A percentile compares a stretch with the other conserved stretches of the same genome.
phyloP scores from a whole-genome alignment of 2,797 vertebrate genomes.

The Cossypha caffra region DNA sequence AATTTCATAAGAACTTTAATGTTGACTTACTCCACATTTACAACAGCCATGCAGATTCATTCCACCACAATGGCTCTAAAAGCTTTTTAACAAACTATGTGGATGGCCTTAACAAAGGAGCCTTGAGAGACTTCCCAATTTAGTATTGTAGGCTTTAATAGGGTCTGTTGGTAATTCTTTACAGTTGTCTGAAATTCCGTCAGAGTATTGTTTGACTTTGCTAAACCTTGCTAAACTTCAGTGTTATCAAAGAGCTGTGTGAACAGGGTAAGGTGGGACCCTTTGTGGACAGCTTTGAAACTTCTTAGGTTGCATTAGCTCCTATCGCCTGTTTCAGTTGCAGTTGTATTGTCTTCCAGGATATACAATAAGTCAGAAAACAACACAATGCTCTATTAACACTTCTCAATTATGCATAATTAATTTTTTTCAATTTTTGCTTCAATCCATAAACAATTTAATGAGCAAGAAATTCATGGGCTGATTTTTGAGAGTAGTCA shows the following conservation, averaged over 20 bases:
- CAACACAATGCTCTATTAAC: neutral
- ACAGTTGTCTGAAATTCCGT: neutral
- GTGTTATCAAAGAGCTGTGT: neutral
- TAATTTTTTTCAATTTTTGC: neutral
- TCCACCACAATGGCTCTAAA: constrained; percentile 6
- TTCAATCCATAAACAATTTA: neutral
- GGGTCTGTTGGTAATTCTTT: neutral
- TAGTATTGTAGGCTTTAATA: neutral
- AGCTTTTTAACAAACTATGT: constrained; percentile 52
- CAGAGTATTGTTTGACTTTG: neutral
- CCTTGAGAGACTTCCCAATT: neutral
- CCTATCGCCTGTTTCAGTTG: neutral
- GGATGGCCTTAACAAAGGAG: constrained; percentile 19
- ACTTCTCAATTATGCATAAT: neutral
- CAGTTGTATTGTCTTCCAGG: neutral
- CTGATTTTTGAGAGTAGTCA: neutral
- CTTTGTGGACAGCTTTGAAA: neutral
- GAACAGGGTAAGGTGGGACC: neutral
- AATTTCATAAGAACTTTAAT: constrained; percentile 28
- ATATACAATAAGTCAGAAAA: neutral
- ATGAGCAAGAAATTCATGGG: neutral
- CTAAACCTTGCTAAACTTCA: neutral
- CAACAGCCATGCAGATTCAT: neutral
- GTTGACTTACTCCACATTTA: neutral
- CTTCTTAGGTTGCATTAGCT: neutral